Percentiles rank a stretch among this genome's conserved stretches.
Conservation (phyloP, 2,113 vertebrate species). For the Heteronetta atricapilla region DNA sequence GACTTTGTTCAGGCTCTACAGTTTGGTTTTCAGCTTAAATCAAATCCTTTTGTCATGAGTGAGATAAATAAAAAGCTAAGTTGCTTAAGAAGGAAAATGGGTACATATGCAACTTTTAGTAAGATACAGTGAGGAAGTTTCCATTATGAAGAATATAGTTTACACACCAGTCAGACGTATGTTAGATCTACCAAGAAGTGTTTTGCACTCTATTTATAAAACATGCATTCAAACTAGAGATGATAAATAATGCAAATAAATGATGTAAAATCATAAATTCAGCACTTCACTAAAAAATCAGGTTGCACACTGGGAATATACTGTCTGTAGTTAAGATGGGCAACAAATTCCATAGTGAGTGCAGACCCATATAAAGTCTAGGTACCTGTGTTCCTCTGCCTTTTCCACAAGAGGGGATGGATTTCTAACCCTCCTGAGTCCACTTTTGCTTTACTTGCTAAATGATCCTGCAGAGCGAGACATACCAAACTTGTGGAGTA, state of each 20-base stretch:
- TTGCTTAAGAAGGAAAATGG: neutral
- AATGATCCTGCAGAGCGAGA: constrained; percentile 7
- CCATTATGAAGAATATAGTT: neutral
- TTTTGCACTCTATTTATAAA: neutral
- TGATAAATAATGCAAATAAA: neutral
- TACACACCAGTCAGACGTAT: neutral
- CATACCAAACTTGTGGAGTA: neutral
- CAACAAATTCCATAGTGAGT: neutral
- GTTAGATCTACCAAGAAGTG: neutral
- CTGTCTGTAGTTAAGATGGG: neutral
- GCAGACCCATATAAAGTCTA: neutral
- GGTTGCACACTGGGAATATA: neutral
- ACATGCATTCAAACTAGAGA: neutral
- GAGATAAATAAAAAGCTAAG: neutral
- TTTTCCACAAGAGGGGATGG: neutral
- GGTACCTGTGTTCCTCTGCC: neutral
- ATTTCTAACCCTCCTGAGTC: neutral
- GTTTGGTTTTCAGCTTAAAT: neutral
- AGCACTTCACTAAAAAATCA: neutral
- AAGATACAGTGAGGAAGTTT: neutral
- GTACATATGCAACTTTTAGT: neutral
- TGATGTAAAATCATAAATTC: neutral
- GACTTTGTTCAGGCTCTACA: neutral
- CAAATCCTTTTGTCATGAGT: neutral
- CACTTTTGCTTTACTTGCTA: constrained; percentile 5